Base-by-base conservation (phyloP, 1,140 invertebrate genomes). In the Solen grandis region DNA sequence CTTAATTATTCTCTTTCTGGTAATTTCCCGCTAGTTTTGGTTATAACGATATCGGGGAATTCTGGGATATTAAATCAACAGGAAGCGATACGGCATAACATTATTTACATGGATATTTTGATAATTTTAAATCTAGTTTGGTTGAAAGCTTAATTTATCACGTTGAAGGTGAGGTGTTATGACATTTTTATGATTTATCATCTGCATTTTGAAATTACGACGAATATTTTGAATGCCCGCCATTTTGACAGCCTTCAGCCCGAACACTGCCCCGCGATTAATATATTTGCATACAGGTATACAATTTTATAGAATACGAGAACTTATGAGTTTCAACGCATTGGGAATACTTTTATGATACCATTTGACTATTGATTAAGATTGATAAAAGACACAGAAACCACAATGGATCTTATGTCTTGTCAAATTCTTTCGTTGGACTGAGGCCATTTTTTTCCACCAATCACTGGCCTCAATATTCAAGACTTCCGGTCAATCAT, bases 241-340 rank as follows among this genome's bases (percentile, higher is more conserved):
- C 74, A 76, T 76, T 63, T 76, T 75, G 59, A n/a, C n/a, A n/a
- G 54, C 62, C 65, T 76, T 76, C 74, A 76, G 60, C 59, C 74
- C 74, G 74, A 27, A 29, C 60, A 36, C 74, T 55, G 74, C 41
- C 35, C 74, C 74, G 74, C 38, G 46, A 76, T 57, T 66, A 76
- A 76, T 66, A 25, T 54, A 22, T 54, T 19, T 54, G n/a, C 52
- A 22, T 54, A 22, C 27, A 54, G 27, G 27, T 54, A 19, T 54
- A 22, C n/a, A 22, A 22, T 54, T 8, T 19, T 22, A 54, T 54
- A 54, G 27, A 22, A 54, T 54, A 1, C 27, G 27, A 54, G 52
- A 19, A 54, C n/a, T 19, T 54, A 54, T 54, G n/a, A 54, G 8
- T 19, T 59, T 55, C 55, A 62, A 60, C 59, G 52, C 16, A 5